Conservation (phyloP, 2,113 vertebrate species). For the Gymnocephalus cernua region DNA sequence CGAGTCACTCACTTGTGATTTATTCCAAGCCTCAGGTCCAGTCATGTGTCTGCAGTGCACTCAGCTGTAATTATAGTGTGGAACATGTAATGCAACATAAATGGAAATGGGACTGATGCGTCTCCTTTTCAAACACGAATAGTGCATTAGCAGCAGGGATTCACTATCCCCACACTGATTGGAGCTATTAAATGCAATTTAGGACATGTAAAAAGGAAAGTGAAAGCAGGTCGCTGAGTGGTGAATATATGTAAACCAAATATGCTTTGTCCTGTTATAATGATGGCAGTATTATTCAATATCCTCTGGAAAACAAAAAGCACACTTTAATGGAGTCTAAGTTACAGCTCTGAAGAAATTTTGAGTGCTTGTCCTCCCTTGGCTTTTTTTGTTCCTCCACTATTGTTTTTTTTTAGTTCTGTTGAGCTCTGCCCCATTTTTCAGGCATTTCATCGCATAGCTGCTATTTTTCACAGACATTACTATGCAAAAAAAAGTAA, state of each 20-base stretch:
- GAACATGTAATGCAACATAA: slow-evolving; percentile 64
- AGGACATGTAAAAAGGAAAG: slow-evolving; percentile 54
- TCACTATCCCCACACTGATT: slow-evolving; percentile 62
- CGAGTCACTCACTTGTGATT: slow-evolving; percentile 28
- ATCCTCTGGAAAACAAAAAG: slow-evolving; percentile 21
- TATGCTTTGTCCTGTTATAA: slow-evolving; percentile 52
- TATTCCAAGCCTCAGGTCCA: slow-evolving; percentile 46
- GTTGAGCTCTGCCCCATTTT: slow-evolving; percentile 38
- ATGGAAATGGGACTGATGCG: slow-evolving; percentile 65
- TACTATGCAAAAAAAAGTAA: slow-evolving; percentile 45
- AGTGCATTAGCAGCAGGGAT: slow-evolving; percentile 74
- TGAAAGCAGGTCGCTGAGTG: slow-evolving; percentile 57
- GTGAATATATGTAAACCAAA: slow-evolving; percentile 49
- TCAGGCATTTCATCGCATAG: slow-evolving; percentile 35
- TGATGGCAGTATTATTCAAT: slow-evolving; percentile 45
- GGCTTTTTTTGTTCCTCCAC: slow-evolving; percentile 3
- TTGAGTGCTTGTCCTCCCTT: slow-evolving; percentile 46
- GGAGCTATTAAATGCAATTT: slow-evolving; percentile 78
- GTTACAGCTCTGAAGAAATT: slow-evolving; percentile 60
- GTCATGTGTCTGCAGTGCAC: slow-evolving; percentile 46
- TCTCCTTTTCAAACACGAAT: slow-evolving; percentile 56
- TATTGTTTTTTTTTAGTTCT: slow-evolving; percentile 6
- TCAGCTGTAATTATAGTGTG: slow-evolving; percentile 65
- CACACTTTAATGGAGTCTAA: slow-evolving; percentile 62
- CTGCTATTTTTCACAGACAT: slow-evolving; percentile 54